phyloP scores from a whole-genome alignment of 2,888 invertebrate genomes.

The Oxystoma pomonae region DNA sequence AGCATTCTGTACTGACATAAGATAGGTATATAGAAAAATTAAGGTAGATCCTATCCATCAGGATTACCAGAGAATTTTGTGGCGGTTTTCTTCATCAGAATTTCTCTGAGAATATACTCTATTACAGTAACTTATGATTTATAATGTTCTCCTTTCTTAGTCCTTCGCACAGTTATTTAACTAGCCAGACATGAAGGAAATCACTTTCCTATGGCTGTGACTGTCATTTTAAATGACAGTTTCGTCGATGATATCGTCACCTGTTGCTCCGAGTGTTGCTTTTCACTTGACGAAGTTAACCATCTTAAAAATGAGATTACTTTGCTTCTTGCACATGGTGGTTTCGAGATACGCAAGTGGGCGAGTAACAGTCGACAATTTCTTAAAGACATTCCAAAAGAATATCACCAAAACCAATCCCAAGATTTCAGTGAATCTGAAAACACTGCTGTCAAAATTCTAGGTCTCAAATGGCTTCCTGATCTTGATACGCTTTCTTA shows the following conservation, averaged over 20 bases:
- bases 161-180: too few relatives aligned
- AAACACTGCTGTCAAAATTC: neutral
- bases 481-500: neutral
- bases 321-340: neutral
- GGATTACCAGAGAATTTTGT: neutral
- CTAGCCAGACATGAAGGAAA: too few relatives aligned
- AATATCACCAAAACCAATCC: neutral
- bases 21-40: neutral
- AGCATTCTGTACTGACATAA: neutral
- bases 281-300: neutral
- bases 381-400: too few relatives aligned
- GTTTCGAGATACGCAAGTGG: neutral
- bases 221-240: neutral
- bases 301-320: neutral
- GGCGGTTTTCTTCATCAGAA: neutral
- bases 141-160: too few relatives aligned
- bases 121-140: too few relatives aligned
- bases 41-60: neutral
- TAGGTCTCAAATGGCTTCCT: neutral
- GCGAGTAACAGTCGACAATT: neutral
- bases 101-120: too few relatives aligned
- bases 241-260: neutral
- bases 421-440: neutral
- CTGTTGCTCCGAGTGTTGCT: too few relatives aligned
- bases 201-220: neutral